Evolutionary conservation across 2,113 vertebrate species (phyloP).

Genomic region (Poeciliopsis occidentalis): DNA sequence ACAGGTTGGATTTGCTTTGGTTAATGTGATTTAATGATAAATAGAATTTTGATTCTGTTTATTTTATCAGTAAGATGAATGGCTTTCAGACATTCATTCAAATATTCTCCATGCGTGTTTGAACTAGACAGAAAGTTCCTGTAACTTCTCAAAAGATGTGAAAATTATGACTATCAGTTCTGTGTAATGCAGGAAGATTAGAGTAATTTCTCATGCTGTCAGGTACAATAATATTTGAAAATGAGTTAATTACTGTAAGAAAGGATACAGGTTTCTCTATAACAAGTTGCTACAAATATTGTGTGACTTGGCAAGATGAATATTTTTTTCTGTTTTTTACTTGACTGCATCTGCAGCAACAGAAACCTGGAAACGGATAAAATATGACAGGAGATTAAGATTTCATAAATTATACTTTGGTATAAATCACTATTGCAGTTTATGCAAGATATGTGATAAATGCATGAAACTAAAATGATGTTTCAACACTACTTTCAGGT

Average conservation of each 20-base stretch:
- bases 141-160: not conserved
- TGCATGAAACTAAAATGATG: not conserved
- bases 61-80: not conserved
- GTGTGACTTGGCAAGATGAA: not conserved
- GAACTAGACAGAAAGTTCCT: not conserved
- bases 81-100: not conserved
- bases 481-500: not conserved
- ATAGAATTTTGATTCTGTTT: not conserved
- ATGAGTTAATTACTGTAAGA: not conserved
- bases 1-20: not conserved
- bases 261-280: not conserved
- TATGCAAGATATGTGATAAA: not conserved
- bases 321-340: not conserved
- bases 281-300: not conserved
- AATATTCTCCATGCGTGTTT: not conserved
- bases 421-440: too few relatives aligned
- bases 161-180: not conserved
- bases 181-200: not conserved
- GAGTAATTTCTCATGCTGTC: not conserved
- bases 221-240: not conserved
- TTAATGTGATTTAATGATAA: not conserved
- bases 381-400: too few relatives aligned
- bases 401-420: too few relatives aligned
- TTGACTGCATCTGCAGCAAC: not conserved
- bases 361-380: not conserved